Evolutionary conservation across 2,888 invertebrate genomes (phyloP).

Genomic region (Willowsia nigromaculata): DNA sequence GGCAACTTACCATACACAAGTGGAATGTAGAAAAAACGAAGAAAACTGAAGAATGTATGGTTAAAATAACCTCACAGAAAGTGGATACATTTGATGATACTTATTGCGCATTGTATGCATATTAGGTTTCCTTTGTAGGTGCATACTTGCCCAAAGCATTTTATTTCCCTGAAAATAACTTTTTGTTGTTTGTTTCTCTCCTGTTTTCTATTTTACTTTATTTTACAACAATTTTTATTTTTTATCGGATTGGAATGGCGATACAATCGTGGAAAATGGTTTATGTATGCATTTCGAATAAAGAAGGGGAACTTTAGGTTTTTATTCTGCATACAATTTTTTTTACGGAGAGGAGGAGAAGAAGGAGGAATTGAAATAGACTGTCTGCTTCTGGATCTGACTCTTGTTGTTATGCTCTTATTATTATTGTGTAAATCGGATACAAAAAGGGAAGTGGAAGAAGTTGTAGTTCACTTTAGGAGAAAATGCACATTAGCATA

Average conservation of each 20-base stretch:
- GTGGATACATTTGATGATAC: neutral
- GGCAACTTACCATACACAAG: neutral
- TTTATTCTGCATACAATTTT: constrained; percentile 1
- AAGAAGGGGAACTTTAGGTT: constrained; percentile 36
- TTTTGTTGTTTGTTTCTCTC: constrained; percentile 29
- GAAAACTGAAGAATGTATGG: neutral
- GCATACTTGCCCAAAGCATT: constrained; percentile 9
- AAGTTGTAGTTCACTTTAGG: neutral
- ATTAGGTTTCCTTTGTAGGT: neutral
- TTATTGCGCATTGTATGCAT: neutral
- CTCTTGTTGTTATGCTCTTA: constrained; percentile 21
- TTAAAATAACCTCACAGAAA: neutral
- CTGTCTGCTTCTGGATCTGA: constrained; percentile 20
- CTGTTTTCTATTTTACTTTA: constrained; percentile 40
- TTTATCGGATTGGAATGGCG: constrained; percentile 65
- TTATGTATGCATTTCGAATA: constrained; percentile 59
- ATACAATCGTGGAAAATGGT: constrained; percentile 68
- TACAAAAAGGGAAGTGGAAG: constrained; percentile 15
- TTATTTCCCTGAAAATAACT: constrained; percentile 49
- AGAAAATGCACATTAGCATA: constrained; percentile 61
- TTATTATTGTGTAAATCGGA: constrained; percentile 54
- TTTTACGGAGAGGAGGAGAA: too few relatives aligned
- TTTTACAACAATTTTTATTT: constrained; percentile 61
- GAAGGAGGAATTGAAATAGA: constrained; percentile 50
- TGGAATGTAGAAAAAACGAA: constrained; percentile 43